phyloP scores from a whole-genome alignment of 2,888 invertebrate species.

The Girardia tigrina region DNA sequence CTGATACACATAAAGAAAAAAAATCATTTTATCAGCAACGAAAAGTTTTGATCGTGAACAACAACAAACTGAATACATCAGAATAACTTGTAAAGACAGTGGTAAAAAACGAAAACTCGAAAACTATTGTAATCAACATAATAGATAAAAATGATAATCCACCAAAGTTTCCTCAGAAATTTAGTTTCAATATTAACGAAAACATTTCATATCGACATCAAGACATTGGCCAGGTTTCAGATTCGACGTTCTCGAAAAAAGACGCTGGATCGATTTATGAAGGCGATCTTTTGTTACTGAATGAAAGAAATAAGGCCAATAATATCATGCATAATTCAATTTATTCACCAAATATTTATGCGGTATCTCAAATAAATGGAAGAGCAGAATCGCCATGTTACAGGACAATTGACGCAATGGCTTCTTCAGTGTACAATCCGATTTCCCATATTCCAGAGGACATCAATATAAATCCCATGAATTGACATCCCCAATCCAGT shows the following conservation, averaged over 20 bases:
- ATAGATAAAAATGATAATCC: constrained; percentile 15
- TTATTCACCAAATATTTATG: constrained; percentile 1
- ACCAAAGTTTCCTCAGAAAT: background rate
- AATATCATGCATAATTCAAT: constrained; percentile 8
- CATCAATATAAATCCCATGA: background rate
- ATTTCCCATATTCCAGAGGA: background rate
- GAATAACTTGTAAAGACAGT: background rate
- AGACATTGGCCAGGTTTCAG: background rate
- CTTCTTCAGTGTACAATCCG: background rate
- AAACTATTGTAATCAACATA: background rate
- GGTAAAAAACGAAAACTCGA: constrained; percentile 1
- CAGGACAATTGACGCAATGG: background rate
- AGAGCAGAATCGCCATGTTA: background rate
- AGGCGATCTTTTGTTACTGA: constrained; percentile 10
- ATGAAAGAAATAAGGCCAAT: constrained; percentile 13
- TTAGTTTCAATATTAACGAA: background rate
- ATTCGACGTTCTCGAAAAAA: background rate
- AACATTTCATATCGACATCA: background rate
- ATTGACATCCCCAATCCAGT: background rate
- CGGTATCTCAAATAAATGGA: background rate
- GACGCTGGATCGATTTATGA: constrained; percentile 4
- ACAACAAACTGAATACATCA: background rate
- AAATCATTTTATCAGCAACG: background rate
- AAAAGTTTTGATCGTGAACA: constrained; percentile 4
- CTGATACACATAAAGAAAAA: background rate